A percentile compares a stretch with the other conserved stretches of the same genome.
Evolutionary conservation across 2,113 vertebrate genomes (phyloP).

Genomic region (Dermatemys mawii): DNA sequence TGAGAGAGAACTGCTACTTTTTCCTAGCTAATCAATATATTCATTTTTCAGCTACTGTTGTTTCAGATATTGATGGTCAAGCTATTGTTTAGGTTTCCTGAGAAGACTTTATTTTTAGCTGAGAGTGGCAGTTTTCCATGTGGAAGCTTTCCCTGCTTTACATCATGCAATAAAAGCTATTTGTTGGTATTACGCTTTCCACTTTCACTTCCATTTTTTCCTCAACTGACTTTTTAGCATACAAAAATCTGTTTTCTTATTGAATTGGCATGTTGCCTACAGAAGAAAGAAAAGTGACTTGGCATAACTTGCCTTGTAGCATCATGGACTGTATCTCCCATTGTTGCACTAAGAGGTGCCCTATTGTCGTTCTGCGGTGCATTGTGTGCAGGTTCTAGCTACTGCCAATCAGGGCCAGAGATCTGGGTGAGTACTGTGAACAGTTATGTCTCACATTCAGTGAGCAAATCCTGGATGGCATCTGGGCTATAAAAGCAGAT

Average conservation of each 20-base stretch:
- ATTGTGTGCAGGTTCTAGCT: not conserved
- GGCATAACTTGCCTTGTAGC: not conserved
- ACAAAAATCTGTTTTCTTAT: slow-evolving; percentile 41
- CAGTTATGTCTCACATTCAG: not conserved
- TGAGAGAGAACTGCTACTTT: not conserved
- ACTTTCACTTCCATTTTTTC: slow-evolving; percentile 21
- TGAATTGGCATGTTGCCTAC: slow-evolving; percentile 23
- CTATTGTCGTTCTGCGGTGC: not conserved
- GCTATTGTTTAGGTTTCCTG: slow-evolving; percentile 46
- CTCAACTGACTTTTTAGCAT: slow-evolving; percentile 33
- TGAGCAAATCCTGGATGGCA: not conserved
- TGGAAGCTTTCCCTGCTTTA: slow-evolving; percentile 56
- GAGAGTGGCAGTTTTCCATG: slow-evolving; percentile 50
- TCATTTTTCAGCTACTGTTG: not conserved
- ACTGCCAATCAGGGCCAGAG: not conserved
- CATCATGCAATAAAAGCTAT: not conserved
- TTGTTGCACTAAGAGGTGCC: not conserved
- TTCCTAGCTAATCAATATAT: slow-evolving; percentile 45
- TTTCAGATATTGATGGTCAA: slow-evolving; percentile 38
- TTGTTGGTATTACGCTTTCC: slow-evolving; percentile 9
- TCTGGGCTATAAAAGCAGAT: not conserved
- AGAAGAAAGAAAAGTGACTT: not conserved
- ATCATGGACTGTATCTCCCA: fast-evolving
- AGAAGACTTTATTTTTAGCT: slow-evolving; percentile 56
- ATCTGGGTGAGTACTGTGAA: not conserved